Conservation (phyloP, 2,888 invertebrate species). For the Eristalinus sepulchralis region DNA sequence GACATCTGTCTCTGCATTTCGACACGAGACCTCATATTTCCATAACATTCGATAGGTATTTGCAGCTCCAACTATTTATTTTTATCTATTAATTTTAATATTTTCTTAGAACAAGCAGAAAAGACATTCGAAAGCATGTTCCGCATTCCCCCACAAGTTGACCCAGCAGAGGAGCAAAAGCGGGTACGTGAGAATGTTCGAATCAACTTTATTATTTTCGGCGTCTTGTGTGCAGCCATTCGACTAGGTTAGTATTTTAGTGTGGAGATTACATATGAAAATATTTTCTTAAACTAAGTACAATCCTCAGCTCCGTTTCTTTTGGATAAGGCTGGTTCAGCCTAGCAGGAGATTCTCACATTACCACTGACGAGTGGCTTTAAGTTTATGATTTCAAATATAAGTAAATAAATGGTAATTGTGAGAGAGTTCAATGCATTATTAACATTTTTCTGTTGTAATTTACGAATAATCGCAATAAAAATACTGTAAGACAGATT, state of each 20-base stretch:
- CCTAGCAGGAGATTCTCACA: conserved; percentile 59
- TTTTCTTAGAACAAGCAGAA: background rate
- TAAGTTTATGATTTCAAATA: conserved; percentile 54
- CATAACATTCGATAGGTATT: background rate
- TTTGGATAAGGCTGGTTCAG: conserved; percentile 33
- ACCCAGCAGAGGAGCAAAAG: conserved; percentile 79
- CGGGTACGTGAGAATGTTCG: conserved; percentile 78
- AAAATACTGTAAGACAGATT: background rate
- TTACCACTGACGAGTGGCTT: conserved; percentile 40
- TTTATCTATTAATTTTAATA: background rate
- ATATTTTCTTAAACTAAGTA: background rate
- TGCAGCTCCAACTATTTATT: background rate
- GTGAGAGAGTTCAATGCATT: background rate
- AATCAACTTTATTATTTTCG: conserved; percentile 78
- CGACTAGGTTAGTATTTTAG: conserved; percentile 76
- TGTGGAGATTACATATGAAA: background rate
- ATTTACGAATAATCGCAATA: background rate
- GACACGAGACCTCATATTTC: conserved; percentile 3
- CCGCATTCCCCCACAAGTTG: conserved; percentile 79
- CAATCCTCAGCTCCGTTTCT: conserved; percentile 45
- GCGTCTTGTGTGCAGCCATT: conserved; percentile 76
- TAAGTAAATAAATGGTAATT: conserved; percentile 44
- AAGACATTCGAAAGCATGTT: conserved; percentile 76
- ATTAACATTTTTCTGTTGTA: background rate
- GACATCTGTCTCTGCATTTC: background rate